These are phyloP conservation scores for Acanthornis magna DNA, from an alignment of 2,797 vertebrate species.

Conservation along the genomic window DNA sequence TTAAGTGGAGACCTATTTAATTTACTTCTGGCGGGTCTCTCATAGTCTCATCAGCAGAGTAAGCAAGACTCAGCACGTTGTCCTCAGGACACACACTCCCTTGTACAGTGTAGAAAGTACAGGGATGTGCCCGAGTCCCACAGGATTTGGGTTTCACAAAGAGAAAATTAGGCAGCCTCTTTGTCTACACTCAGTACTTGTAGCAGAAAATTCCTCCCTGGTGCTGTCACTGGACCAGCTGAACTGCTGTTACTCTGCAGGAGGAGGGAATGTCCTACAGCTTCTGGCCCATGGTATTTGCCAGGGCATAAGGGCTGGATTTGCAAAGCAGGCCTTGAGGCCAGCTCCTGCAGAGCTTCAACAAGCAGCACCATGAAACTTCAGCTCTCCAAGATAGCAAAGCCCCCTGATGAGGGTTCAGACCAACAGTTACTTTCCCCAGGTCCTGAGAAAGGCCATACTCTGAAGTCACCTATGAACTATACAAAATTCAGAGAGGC, in stretches of 20 bases:
- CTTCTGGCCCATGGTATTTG: background rate
- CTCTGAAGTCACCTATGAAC: background rate
- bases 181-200: background rate
- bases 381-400: background rate
- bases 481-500: background rate
- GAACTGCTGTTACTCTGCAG: background rate
- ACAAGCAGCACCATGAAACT: background rate
- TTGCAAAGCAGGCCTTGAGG: background rate
- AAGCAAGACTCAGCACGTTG: conserved; percentile 41
- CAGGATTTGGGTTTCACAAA: background rate
- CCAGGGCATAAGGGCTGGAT: background rate
- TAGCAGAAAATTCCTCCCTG: conserved; percentile 23
- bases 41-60: background rate
- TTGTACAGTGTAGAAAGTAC: background rate
- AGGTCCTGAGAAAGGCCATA: background rate
- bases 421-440: background rate
- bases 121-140: background rate
- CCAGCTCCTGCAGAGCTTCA: background rate
- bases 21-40: conserved; percentile 1
- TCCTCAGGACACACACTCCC: background rate
- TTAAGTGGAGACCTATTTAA: conserved; percentile 54
- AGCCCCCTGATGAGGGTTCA: background rate
- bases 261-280: background rate
- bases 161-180: background rate
- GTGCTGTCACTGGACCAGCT: conserved; percentile 8